Base-by-base conservation (phyloP, 2,888 invertebrate genomes). In the Zonitis immaculata region DNA sequence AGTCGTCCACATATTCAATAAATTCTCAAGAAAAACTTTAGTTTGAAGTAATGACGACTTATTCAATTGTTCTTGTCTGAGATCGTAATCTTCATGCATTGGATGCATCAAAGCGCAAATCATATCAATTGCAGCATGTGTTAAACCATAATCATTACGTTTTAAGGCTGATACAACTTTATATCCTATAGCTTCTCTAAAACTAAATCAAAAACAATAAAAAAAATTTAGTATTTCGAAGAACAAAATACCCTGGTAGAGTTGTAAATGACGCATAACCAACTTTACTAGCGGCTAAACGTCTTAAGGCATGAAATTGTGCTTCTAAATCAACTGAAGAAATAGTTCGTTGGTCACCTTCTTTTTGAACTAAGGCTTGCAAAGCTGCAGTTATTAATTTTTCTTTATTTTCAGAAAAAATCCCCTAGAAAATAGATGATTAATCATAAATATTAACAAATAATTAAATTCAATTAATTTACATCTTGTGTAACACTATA, bases 71-170 rank as follows among this genome's bases (percentile, higher is more conserved):
- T 99, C 99, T 76, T 97, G 96, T 57, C 95, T 81, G 45, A 99
- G 79, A 77, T 99, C 98, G 65, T 95, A 96, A 73, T 97, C 94
- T 60, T 92, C 89, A 70, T 91, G 89, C 91, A 99, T 98, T 1
- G 99, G 99, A 79, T 96, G 97, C 93, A 99, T 94, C 22, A 99
- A 81, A 12, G 98, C 95, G 75, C 95, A 96, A 56, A 98, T 86
- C 79, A 97, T 95, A 78, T 99, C 98, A 49, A 99, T 84, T 4
- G 97, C 96, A 3, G 98, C 93, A 78, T 98, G 95, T 11, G 95
- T 91, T 25, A 97, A 89, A 7, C 93, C 95, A 61, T 89, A 84
- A 67, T 93, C 88, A 62, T 93, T 91, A 62, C 89, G 82, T 50
- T 93, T 88, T 54, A 99, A 76, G 1, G 96, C 94, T 56, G 86